phyloP scores from a whole-genome alignment of 1,140 invertebrate genomes.

The Drosophila orena region DNA sequence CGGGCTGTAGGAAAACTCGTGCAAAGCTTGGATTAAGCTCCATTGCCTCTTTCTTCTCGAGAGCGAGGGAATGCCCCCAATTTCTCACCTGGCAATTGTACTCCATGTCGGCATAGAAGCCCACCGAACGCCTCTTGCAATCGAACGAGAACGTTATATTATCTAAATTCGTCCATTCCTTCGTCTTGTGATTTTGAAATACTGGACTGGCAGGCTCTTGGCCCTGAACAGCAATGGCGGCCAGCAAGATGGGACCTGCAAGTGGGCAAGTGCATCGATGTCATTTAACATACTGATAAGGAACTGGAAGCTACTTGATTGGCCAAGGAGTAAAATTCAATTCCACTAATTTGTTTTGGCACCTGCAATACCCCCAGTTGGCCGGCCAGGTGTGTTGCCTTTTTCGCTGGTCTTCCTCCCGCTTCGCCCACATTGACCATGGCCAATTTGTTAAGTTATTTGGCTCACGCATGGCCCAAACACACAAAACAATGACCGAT shows the following conservation, averaged over 20 bases:
- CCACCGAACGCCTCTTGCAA: conserved; percentile 86
- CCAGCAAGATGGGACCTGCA: conserved; percentile 55
- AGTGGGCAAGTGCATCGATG: background rate
- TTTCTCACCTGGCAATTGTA: conserved; percentile 86
- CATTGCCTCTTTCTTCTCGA: background rate
- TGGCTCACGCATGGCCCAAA: conserved; percentile 67
- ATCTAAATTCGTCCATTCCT: conserved; percentile 88
- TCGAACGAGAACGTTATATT: conserved; percentile 88
- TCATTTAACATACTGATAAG: too few species aligned
- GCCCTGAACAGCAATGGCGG: conserved; percentile 53
- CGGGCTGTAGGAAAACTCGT: conserved; percentile 5
- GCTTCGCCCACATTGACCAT: conserved; percentile 21
- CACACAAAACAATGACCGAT: conserved; percentile 2
- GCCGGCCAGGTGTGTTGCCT: conserved; percentile 14
- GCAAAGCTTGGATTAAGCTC: conserved; percentile 3
- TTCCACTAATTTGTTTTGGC: background rate
- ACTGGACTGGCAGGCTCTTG: conserved; percentile 83
- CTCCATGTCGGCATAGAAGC: conserved; percentile 88
- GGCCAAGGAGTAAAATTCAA: background rate
- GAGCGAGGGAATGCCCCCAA: background rate
- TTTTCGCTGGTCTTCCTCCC: conserved; percentile 17
- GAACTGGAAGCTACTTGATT: background rate
- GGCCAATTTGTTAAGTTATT: conserved; percentile 60
- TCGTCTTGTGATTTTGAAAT: conserved; percentile 85
- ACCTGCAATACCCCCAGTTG: conserved; percentile 18